Evolutionary conservation across 2,113 vertebrate species (phyloP).

Genomic region (Myotis yumanensis): DNA sequence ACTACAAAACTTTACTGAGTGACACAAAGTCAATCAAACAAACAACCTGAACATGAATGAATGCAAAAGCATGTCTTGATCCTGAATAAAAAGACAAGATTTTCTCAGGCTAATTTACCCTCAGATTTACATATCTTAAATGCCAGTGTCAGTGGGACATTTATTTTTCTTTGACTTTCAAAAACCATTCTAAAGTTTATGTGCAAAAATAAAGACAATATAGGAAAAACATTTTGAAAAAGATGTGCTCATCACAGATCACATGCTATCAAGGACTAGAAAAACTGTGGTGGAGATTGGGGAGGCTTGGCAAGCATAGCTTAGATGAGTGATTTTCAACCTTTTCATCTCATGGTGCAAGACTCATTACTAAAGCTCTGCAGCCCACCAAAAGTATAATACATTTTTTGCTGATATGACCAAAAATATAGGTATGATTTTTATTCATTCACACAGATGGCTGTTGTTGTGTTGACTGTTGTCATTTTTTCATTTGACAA

Average conservation of each 20-base stretch:
- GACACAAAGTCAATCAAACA: constrained; percentile 8
- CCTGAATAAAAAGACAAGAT: background rate
- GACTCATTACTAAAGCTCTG: background rate
- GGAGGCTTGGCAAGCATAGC: accelerated
- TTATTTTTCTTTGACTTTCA: constrained; percentile 35
- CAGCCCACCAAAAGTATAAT: background rate
- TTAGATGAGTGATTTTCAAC: background rate
- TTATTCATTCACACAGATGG: background rate
- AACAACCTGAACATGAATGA: background rate
- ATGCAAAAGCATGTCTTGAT: background rate
- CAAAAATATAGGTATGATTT: background rate
- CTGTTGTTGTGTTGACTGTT: background rate
- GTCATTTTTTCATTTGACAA: background rate
- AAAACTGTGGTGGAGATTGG: background rate
- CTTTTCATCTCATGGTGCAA: background rate
- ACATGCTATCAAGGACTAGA: background rate
- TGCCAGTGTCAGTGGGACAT: background rate
- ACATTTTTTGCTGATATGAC: background rate
- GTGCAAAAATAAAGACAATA: background rate
- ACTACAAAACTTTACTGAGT: background rate
- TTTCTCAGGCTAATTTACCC: background rate
- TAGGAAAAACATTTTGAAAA: constrained; percentile 14
- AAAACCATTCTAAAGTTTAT: constrained; percentile 33
- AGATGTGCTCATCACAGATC: background rate
- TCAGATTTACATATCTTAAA: background rate